phyloP scores from a whole-genome alignment of 2,888 invertebrate genomes.

The Eupeodes luniger region DNA sequence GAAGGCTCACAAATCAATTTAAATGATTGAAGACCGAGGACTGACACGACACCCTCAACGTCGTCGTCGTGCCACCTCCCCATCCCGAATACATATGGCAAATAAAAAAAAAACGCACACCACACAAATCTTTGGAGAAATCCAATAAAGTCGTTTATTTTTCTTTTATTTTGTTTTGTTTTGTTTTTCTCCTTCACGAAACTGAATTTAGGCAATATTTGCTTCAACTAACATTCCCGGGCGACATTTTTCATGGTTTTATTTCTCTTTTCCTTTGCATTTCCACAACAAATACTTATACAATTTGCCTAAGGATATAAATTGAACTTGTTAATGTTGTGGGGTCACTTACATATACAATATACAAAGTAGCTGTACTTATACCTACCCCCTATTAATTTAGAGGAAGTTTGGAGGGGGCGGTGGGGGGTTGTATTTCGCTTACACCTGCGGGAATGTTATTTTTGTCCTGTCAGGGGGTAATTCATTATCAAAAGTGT shows the following conservation, averaged over 20 bases:
- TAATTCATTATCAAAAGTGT: constrained; percentile 17
- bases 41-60: not conserved
- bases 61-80: too few relatives aligned
- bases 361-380: too few relatives aligned
- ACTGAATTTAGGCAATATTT: not conserved
- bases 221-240: not conserved
- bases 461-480: not conserved
- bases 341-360: constrained; percentile 3
- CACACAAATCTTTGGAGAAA: not conserved
- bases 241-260: constrained; percentile 7
- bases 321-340: constrained; percentile 10
- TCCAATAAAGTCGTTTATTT: not conserved
- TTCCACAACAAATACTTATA: not conserved
- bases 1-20: not conserved
- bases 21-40: not conserved
- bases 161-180: not conserved
- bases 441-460: constrained; percentile 12
- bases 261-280: not conserved
- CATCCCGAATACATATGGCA: too few relatives aligned
- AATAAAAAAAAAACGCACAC: too few relatives aligned
- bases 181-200: not conserved
- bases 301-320: constrained; percentile 11
- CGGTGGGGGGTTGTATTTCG: not conserved
- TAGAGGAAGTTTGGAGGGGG: not conserved
- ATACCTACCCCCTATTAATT: too few relatives aligned